These are phyloP conservation scores for Perizoma affinitatum DNA, from an alignment of 2,888 invertebrate genomes.

Conservation along the genomic window DNA sequence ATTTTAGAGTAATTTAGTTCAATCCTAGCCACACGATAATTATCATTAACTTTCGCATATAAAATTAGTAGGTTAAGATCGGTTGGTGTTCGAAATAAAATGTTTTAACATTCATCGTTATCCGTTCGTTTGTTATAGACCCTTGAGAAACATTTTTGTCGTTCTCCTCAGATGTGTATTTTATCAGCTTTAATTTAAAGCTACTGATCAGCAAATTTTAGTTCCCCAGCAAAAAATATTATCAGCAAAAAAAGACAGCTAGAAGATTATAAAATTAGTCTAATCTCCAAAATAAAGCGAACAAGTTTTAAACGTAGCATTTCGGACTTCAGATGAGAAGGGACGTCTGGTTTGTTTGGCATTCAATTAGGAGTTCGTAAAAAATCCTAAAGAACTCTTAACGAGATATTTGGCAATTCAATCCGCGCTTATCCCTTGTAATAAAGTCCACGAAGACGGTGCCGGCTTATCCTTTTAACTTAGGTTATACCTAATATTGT, in stretches of 20 bases:
- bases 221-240: conserved; percentile 1
- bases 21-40: too few relatives aligned
- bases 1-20: too few relatives aligned
- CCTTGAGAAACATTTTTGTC: too few relatives aligned
- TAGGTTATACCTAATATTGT: conserved; percentile 34
- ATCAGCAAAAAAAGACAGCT: not conserved
- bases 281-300: conserved; percentile 19
- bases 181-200: too few relatives aligned
- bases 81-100: too few relatives aligned
- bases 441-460: conserved; percentile 39
- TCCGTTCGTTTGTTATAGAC: too few relatives aligned
- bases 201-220: not conserved
- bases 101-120: too few relatives aligned
- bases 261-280: conserved; percentile 6
- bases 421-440: conserved; percentile 42
- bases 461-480: conserved; percentile 34
- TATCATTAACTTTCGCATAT: too few relatives aligned
- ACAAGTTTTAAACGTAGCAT: conserved; percentile 9
- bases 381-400: conserved; percentile 36
- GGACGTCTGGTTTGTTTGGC: conserved; percentile 37
- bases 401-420: conserved; percentile 41
- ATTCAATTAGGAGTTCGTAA: conserved; percentile 43
- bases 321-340: conserved; percentile 28
- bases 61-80: too few relatives aligned
- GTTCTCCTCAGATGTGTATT: too few relatives aligned